phyloP scores from a whole-genome alignment of 2,888 invertebrate genomes.

The Drosophila pseudotakahashii region DNA sequence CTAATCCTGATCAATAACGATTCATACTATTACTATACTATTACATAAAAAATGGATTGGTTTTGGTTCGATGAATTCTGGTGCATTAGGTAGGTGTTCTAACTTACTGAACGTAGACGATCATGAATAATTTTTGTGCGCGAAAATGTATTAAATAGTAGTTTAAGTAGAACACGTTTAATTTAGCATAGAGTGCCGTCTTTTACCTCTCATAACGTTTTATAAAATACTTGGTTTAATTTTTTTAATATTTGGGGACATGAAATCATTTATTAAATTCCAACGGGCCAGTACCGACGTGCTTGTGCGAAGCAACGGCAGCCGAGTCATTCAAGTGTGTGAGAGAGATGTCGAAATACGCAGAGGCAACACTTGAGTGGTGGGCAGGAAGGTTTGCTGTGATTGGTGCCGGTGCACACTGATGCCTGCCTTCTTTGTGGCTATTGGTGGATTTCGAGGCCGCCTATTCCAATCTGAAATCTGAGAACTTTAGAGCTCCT shows the following conservation, averaged over 20 bases:
- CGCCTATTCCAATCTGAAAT: conserved; percentile 6
- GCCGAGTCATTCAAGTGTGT: conserved; percentile 19
- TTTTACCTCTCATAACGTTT: neutral
- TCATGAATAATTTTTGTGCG: too few species aligned
- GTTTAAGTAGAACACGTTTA: too few species aligned
- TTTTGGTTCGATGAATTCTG: too few species aligned
- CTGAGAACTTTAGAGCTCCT: too few species aligned
- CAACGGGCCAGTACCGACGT: neutral
- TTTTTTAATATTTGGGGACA: neutral
- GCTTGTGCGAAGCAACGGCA: conserved; percentile 7
- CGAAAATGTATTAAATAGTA: too few species aligned
- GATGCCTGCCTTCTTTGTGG: conserved; percentile 47
- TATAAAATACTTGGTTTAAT: neutral
- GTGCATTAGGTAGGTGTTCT: too few species aligned
- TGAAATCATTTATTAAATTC: neutral
- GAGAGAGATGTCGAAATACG: conserved; percentile 51
- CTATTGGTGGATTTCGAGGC: conserved; percentile 62
- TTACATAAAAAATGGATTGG: too few species aligned
- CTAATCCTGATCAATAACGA: too few species aligned
- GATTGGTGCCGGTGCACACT: conserved; percentile 61
- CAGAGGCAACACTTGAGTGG: conserved; percentile 49
- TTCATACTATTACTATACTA: too few species aligned
- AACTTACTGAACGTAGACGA: too few species aligned
- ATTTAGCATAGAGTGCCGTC: too few species aligned
- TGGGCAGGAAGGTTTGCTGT: conserved; percentile 50